These are phyloP conservation scores for Acanthosepion lycidas DNA, from an alignment of 2,888 invertebrate genomes.

Conservation along the genomic window DNA sequence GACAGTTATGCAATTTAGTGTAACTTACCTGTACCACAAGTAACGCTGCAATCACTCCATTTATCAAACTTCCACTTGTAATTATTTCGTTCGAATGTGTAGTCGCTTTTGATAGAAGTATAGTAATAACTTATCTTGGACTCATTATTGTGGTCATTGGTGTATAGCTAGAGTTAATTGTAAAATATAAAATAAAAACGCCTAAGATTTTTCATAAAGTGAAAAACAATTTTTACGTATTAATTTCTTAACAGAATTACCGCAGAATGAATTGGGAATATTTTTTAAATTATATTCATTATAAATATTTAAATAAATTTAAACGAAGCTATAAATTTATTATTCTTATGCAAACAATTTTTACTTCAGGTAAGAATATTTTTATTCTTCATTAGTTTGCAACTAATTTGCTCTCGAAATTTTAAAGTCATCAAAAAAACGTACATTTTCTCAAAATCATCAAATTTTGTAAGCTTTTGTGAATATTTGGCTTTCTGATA, in stretches of 20 bases:
- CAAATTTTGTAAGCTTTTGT: no score
- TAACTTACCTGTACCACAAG: conserved; percentile 65
- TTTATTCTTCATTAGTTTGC: no score
- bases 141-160: conserved; percentile 52
- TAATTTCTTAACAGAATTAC: neutral
- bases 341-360: no score
- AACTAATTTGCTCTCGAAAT: no score
- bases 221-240: neutral
- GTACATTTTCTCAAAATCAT: no score
- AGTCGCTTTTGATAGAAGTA: conserved; percentile 60
- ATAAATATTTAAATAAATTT: no score
- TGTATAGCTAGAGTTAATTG: conserved; percentile 52
- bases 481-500: no score
- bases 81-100: conserved; percentile 61
- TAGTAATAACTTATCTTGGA: conserved; percentile 60
- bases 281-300: no score
- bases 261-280: no score
- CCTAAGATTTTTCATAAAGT: neutral
- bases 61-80: conserved; percentile 64
- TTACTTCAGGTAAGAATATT: no score
- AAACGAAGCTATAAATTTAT: no score
- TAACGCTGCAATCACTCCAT: conserved; percentile 66
- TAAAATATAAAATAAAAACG: neutral
- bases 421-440: no score
- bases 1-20: neutral